phyloP scores from a whole-genome alignment of 2,888 invertebrate species.

The Pyralis farinalis region DNA sequence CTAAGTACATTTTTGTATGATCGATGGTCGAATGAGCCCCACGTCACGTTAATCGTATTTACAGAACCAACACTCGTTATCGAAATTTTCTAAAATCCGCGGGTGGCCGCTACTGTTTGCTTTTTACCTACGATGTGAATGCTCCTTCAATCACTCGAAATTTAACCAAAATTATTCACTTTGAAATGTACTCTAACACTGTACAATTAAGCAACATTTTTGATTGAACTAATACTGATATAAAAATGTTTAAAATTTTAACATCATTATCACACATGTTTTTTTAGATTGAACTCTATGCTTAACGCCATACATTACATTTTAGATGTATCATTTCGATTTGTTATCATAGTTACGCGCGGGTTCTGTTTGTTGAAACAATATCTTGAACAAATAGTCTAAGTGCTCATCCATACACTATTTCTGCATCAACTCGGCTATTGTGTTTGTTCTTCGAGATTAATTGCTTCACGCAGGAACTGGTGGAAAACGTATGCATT shows the following conservation, averaged over 20 bases:
- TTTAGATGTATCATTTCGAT: not conserved
- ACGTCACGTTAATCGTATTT: conserved; percentile 65
- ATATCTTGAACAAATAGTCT: conserved; percentile 37
- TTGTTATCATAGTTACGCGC: conserved; percentile 25
- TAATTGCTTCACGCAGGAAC: conserved; percentile 4
- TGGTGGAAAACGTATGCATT: no score
- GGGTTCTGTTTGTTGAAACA: conserved; percentile 46
- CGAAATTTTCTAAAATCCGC: conserved; percentile 56
- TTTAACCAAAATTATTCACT: not conserved
- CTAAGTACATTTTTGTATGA: conserved; percentile 49
- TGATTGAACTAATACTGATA: not conserved
- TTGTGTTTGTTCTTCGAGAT: not conserved
- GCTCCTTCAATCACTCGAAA: conserved; percentile 30
- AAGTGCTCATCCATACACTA: conserved; percentile 20
- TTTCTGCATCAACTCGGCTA: conserved; percentile 3
- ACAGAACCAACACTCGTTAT: conserved; percentile 60
- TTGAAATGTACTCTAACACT: not conserved
- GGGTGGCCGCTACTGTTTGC: conserved; percentile 77
- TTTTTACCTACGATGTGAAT: conserved; percentile 54
- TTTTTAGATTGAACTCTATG: not conserved
- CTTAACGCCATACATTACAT: not conserved
- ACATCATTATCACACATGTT: not conserved
- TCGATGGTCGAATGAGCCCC: conserved; percentile 48
- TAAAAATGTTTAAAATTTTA: not conserved
- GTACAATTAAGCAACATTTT: not conserved